These are phyloP conservation scores for Aleiodes leptofemur DNA, from an alignment of 2,888 invertebrate genomes.

Conservation along the genomic window DNA sequence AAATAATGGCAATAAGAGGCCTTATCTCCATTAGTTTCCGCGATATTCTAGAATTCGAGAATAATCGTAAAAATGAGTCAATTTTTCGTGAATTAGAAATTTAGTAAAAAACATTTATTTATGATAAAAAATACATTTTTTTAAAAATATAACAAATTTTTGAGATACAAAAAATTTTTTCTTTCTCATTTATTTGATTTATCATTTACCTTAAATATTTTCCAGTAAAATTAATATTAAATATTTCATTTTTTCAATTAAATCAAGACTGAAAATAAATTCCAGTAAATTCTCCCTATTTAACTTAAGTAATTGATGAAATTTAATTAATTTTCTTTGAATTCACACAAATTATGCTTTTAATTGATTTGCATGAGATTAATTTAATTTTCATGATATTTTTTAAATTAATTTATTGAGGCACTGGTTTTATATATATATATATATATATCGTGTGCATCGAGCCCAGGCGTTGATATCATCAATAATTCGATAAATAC, in stretches of 20 bases:
- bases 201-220: too few species aligned
- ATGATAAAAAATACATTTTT: too few species aligned
- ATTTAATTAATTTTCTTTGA: constrained; percentile 13
- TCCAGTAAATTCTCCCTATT: neutral
- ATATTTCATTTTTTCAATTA: neutral
- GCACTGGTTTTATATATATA: neutral
- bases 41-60: too few species aligned
- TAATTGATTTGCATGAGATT: constrained; percentile 9
- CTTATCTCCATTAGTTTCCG: too few species aligned
- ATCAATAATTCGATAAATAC: constrained; percentile 5
- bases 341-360: constrained; percentile 28
- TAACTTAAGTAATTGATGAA: constrained; percentile 17
- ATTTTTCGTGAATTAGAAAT: too few species aligned
- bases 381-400: neutral
- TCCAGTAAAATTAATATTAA: too few species aligned
- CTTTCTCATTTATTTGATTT: too few species aligned
- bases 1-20: too few species aligned
- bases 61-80: too few species aligned
- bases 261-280: neutral
- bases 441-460: constrained; percentile 2
- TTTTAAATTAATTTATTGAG: neutral
- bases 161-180: too few species aligned
- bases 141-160: too few species aligned
- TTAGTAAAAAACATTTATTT: too few species aligned
- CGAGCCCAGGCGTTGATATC: constrained; percentile 31